These are phyloP conservation scores for Polypedilum pembai DNA, from an alignment of 1,140 invertebrate species.

Conservation along the genomic window DNA sequence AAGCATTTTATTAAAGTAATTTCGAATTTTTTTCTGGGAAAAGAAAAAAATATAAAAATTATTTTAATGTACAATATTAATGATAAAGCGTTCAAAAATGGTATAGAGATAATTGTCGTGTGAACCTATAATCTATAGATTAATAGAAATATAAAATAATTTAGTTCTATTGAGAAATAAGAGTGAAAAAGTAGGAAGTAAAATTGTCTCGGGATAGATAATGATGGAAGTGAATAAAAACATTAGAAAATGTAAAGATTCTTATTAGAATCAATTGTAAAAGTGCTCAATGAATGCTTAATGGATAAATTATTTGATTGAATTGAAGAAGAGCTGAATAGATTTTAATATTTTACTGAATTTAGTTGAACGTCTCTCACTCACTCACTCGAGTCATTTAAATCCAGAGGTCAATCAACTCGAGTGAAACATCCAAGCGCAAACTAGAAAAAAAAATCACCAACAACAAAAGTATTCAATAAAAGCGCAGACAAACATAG, in stretches of 20 bases:
- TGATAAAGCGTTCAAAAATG: slow-evolving; percentile 4
- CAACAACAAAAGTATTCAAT: slow-evolving; percentile 3
- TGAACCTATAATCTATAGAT: background rate
- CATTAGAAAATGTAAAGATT: background rate
- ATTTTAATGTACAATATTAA: background rate
- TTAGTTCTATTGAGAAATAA: slow-evolving; percentile 2
- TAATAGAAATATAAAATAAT: background rate
- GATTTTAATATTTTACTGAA: too few species aligned
- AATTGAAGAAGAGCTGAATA: too few species aligned
- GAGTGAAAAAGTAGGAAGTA: background rate
- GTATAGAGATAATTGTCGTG: background rate
- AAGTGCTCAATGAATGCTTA: too few species aligned
- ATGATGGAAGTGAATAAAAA: background rate
- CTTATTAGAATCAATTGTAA: too few species aligned
- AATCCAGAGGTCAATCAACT: slow-evolving; percentile 4
- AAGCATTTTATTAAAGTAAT: too few species aligned
- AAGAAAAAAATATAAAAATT: too few species aligned
- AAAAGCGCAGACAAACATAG: slow-evolving; percentile 24
- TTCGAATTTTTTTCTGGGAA: too few species aligned
- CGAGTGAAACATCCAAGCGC: background rate
- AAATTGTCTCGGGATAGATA: background rate
- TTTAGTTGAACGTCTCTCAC: too few species aligned
- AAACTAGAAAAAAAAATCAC: slow-evolving; percentile 25
- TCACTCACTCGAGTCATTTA: background rate
- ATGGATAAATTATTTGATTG: too few species aligned